A percentile compares a stretch with the other conserved stretches of the same genome.
phyloP scores from a whole-genome alignment of 2,888 invertebrate species.

The Scaptomyza caliginosa region DNA sequence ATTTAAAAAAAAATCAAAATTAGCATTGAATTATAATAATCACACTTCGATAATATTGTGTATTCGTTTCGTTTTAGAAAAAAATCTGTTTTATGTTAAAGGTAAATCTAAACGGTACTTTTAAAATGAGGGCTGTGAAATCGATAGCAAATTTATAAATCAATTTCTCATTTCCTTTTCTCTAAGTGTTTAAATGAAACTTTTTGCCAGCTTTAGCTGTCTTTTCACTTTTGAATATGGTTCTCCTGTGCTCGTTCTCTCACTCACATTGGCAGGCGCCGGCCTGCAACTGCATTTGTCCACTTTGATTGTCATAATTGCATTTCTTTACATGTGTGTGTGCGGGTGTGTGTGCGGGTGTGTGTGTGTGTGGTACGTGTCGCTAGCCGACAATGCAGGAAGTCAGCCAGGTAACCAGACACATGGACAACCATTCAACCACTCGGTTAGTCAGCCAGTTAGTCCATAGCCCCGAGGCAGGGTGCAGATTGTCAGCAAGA shows the following conservation, averaged over 20 bases:
- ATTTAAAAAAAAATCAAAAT: too few species aligned
- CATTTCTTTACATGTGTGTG: constrained; percentile 56
- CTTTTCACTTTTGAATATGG: neutral
- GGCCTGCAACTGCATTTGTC: constrained; percentile 63
- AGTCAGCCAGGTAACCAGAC: constrained; percentile 10
- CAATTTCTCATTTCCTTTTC: too few species aligned
- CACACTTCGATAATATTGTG: too few species aligned
- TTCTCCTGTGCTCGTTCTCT: neutral
- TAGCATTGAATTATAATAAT: too few species aligned
- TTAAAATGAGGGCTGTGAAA: too few species aligned
- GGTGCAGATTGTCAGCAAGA: neutral
- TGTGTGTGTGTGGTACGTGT: constrained; percentile 20
- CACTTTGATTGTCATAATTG: constrained; percentile 75
- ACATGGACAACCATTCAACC: constrained; percentile 7
- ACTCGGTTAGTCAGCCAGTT: constrained; percentile 26
- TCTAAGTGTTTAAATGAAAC: neutral
- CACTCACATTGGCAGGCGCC: constrained; percentile 19
- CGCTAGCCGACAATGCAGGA: constrained; percentile 23
- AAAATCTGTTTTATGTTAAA: too few species aligned
- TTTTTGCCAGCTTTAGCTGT: too few species aligned
- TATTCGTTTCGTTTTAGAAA: too few species aligned
- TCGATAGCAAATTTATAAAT: too few species aligned
- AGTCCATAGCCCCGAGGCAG: neutral
- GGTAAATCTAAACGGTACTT: too few species aligned
- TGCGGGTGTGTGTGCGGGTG: constrained; percentile 6